Evolutionary conservation across 2,888 invertebrate genomes (phyloP), one percentile per base, ranked within the genome.

Genomic region (Drosophila acutilabella): DNA sequence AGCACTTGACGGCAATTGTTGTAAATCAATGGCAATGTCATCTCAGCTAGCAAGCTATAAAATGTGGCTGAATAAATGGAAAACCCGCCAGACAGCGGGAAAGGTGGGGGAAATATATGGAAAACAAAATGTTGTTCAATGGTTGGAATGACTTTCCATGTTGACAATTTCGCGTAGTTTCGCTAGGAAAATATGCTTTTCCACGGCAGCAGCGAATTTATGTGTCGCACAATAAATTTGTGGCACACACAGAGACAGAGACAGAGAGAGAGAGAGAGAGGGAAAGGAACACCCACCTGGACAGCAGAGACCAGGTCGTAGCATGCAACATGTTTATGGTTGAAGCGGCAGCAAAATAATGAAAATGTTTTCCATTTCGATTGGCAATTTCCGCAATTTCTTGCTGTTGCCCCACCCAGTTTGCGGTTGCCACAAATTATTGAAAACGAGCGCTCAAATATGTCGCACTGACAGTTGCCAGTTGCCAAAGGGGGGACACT

Each of bases 291-390:
- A 72, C 78, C 67, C 83, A 83, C 86, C 88, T 88, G 83, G 77
- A 47, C 44, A n/a, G 57, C 30, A 59, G 33, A 48, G 75, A 48
- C 59, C 44, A 57, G 72, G 30, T n/a, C 36, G 53, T 67, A 74
- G 52, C 64, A 44, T 66, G 52, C 68, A 54, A 53, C 81, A 75
- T 77, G 81, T 89, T 85, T 85, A 89, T 87, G 77, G 41, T 60
- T 70, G 20, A 30, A 20, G 48, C 48, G 47, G 40, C 61, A 56
- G 75, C 76, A 50, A 75, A 81, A 81, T 88, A 90, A 85, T 90
- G 90, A 87, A 88, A 88, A 90, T 89, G 88, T 89, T 90, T 90
- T 89, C 90, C 85, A 88, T 88, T 88, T 88, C 90, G 81, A 89
- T 88, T 80, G 81, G 80, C 90, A 83, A 90, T 88, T 88, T 88